Evolutionary conservation across 2,888 invertebrate species (phyloP), one percentile per base, ranked within the genome.

Genomic region (Drymonia ruficornis): DNA sequence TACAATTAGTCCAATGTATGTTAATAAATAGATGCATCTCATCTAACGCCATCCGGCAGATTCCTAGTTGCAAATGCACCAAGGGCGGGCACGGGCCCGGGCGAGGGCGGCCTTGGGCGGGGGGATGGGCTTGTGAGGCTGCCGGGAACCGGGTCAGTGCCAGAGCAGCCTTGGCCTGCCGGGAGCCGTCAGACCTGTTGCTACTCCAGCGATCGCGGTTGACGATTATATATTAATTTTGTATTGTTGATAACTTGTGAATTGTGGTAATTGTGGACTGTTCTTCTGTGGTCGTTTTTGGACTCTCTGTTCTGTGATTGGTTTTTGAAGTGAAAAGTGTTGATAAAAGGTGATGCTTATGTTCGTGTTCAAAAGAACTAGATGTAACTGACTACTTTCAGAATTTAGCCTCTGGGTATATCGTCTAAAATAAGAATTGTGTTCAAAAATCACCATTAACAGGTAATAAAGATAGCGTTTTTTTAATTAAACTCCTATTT

Each of bases 141-240:
- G 57, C 52, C 83, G 56, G 63, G 54, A 88, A 81, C 59, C 81
- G 74, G 89, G 89, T 89, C 89, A 89, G 80, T 83, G 82, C 79
- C 82, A 81, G 56, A 65, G 75, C 72, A 76, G 81, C 84, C 84
- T 84, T 81, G 82, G 81, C 83, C 74, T 58, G 63, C 31, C 65
- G 50, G 66, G 63, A 60, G 55, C 69, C 69, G 64, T 70, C 70
- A 68, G 62, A 88, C 87, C 86, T 88, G 87, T 88, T 88, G 87
- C 81, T 85, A 74, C 54, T 19, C 0, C 18, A 19, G 12, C 45
- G 45, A 28, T 18, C 45, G 19, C 43, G 19, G 11, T 9, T 28
- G n/a, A 15, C 28, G 45, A n/a, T 18, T 7, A 13, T n/a, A 45
- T 23, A 45, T 16, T 40, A 40, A 9, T 9, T 0, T 23, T 23